Percentiles rank a stretch among this genome's conserved stretches.
Conservation (phyloP, 2,797 vertebrate species). For the Rhynchonycteris naso region DNA sequence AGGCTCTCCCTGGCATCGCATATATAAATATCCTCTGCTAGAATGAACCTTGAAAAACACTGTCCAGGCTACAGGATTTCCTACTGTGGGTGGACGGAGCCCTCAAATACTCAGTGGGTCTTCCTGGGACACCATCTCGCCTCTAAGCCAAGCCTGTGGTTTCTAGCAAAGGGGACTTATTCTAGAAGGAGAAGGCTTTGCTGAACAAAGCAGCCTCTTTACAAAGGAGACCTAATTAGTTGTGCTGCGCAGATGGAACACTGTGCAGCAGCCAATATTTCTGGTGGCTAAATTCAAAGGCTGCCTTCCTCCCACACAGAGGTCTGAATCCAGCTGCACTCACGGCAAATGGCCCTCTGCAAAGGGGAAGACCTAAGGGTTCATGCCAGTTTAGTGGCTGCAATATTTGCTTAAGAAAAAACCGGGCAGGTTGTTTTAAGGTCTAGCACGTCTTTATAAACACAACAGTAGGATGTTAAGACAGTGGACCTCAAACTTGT, state of each 20-base stretch:
- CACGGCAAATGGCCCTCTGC: neutral
- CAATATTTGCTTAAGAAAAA: neutral
- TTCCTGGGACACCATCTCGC: neutral
- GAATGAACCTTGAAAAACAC: neutral
- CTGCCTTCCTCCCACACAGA: neutral
- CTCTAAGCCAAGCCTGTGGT: neutral
- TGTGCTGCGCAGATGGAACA: neutral
- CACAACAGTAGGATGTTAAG: neutral
- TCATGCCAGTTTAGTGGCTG: neutral
- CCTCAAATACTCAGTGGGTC: neutral
- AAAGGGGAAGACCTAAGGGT: neutral
- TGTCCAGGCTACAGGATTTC: neutral
- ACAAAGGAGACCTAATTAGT: conserved; percentile 40
- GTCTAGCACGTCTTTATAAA: neutral
- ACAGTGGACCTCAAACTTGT: neutral
- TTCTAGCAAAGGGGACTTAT: neutral
- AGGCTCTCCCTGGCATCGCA: neutral
- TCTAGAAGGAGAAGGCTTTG: neutral
- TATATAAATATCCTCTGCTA: neutral
- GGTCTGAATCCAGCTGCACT: neutral
- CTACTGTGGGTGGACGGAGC: no score
- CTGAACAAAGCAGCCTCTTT: conserved; percentile 6
- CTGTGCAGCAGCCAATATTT: neutral
- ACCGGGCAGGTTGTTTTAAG: neutral
- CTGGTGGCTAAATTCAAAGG: neutral